phyloP scores from a whole-genome alignment of 1,140 invertebrate genomes.

The Adelges cooleyi region DNA sequence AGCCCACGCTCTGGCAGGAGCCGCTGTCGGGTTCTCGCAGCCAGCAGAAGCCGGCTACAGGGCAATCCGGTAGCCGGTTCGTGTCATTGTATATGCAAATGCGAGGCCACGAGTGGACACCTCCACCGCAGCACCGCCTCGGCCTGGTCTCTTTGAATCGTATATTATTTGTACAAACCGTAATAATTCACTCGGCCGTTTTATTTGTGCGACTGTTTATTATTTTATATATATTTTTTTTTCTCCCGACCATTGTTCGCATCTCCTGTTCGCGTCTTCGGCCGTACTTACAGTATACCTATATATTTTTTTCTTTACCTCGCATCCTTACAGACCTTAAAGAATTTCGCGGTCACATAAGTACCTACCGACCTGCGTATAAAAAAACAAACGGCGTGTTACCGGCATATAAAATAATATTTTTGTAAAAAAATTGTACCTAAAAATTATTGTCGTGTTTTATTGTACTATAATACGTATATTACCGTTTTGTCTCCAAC shows the following conservation, averaged over 20 bases:
- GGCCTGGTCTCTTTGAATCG: constrained; percentile 13
- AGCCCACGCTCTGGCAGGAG: constrained; percentile 15
- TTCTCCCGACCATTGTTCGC: not conserved
- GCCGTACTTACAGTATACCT: not conserved
- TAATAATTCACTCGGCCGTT: constrained; percentile 19
- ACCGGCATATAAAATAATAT: too few relatives aligned
- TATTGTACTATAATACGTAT: too few relatives aligned
- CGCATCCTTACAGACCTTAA: too few relatives aligned
- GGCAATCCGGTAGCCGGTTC: constrained; percentile 25
- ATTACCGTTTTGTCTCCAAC: too few relatives aligned
- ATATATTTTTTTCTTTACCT: too few relatives aligned
- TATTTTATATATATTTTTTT: not conserved
- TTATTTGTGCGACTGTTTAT: constrained; percentile 3
- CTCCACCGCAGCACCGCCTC: not conserved
- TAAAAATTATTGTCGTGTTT: too few relatives aligned
- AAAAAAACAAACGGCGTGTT: too few relatives aligned
- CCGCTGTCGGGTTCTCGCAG: not conserved
- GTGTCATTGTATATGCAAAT: constrained; percentile 27
- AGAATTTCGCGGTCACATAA: too few relatives aligned
- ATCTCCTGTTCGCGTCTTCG: not conserved
- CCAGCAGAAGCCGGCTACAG: not conserved
- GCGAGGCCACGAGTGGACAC: constrained; percentile 17
- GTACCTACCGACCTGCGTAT: too few relatives aligned
- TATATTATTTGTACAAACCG: not conserved
- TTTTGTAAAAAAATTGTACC: too few relatives aligned